These are phyloP conservation scores for Pyralis farinalis DNA, from an alignment of 2,888 invertebrate genomes.

Conservation along the genomic window DNA sequence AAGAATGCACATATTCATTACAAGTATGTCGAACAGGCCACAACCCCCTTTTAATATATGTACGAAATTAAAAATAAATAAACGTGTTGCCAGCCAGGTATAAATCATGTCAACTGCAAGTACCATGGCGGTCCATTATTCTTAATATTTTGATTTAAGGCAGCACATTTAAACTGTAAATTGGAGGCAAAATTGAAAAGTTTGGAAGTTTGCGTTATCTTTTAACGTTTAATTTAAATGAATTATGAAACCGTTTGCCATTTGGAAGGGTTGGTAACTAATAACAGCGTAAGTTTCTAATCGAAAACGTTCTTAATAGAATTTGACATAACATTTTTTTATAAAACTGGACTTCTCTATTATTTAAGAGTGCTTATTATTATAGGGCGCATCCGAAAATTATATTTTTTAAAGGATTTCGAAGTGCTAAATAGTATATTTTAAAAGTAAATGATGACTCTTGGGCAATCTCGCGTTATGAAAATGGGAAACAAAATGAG, in stretches of 20 bases:
- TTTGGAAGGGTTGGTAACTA: not conserved
- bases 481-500: too few species aligned
- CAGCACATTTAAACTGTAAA: conserved; percentile 6
- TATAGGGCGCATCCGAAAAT: too few species aligned
- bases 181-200: conserved; percentile 8
- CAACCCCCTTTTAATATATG: too few species aligned
- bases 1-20: too few species aligned
- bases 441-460: too few species aligned
- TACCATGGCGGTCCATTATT: conserved; percentile 1
- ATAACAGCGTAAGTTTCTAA: not conserved
- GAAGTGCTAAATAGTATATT: too few species aligned
- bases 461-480: too few species aligned
- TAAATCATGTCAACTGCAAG: conserved; percentile 1
- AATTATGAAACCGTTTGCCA: conserved; percentile 5
- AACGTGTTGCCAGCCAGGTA: too few species aligned
- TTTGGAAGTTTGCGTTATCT: conserved; percentile 2
- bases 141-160: conserved; percentile 8
- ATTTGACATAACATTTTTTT: not conserved
- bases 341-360: not conserved
- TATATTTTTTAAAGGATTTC: too few species aligned
- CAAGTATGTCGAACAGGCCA: too few species aligned
- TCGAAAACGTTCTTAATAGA: not conserved
- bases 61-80: too few species aligned
- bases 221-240: conserved; percentile 6
- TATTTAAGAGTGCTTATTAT: too few species aligned